Percentiles rank a stretch among this genome's conserved stretches.
Conservation (phyloP, 2,888 invertebrate genomes). For the Cerceris ruficornis region DNA sequence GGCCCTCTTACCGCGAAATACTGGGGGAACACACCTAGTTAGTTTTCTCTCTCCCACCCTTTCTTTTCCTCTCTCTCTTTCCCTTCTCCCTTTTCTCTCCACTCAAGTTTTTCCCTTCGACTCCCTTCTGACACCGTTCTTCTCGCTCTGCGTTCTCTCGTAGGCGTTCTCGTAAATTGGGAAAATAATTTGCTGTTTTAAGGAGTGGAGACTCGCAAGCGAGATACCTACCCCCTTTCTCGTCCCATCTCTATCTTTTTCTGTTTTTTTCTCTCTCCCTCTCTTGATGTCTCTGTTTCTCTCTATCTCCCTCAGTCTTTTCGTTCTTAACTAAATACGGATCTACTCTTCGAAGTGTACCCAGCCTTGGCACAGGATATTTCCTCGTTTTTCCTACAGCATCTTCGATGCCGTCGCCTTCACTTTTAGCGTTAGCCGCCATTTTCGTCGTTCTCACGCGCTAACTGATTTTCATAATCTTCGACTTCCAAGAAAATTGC, state of each 20-base stretch:
- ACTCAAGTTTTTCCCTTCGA: conserved; percentile 41
- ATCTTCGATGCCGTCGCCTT: conserved; percentile 15
- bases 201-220: conserved; percentile 36
- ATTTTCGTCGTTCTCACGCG: conserved; percentile 40
- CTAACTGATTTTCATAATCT: conserved; percentile 47
- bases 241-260: neutral
- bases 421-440: conserved; percentile 27
- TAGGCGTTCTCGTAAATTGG: conserved; percentile 71
- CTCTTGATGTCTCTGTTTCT: neutral
- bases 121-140: conserved; percentile 5
- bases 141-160: conserved; percentile 34
- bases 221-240: conserved; percentile 3
- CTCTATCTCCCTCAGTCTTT: neutral
- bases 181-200: conserved; percentile 74
- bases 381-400: conserved; percentile 28
- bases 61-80: conserved; percentile 9
- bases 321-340: conserved; percentile 19
- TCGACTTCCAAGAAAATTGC: conserved; percentile 28
- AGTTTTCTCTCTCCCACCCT: conserved; percentile 1
- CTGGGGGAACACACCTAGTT: conserved; percentile 50
- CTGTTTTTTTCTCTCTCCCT: neutral
- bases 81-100: conserved; percentile 18
- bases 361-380: conserved; percentile 33
- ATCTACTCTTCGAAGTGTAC: conserved; percentile 29
- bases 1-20: conserved; percentile 75